These are phyloP conservation scores for Drosophila setifemur DNA, from an alignment of 1,140 invertebrate genomes.

Conservation along the genomic window DNA sequence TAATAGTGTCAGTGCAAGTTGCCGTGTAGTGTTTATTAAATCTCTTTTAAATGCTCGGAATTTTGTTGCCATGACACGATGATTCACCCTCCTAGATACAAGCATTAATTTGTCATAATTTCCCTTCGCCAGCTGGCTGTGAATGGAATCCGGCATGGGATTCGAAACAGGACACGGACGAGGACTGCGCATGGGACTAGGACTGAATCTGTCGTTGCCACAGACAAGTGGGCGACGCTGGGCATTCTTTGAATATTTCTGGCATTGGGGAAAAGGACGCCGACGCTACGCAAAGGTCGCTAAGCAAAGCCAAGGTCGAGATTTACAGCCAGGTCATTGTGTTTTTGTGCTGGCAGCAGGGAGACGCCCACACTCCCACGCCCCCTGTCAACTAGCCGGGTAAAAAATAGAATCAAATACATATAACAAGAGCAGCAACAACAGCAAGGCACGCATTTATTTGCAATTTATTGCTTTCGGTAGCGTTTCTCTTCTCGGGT, in stretches of 20 bases:
- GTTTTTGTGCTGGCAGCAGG: constrained; percentile 18
- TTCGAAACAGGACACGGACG: not conserved
- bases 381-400: constrained; percentile 9
- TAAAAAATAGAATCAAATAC: constrained; percentile 43
- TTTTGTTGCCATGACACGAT: not conserved
- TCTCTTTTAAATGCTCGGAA: not conserved
- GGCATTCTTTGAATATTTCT: not conserved
- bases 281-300: constrained; percentile 48
- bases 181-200: too few species aligned
- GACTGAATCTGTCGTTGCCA: constrained; percentile 9
- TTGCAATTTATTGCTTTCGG: constrained; percentile 68
- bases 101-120: constrained; percentile 23
- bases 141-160: not conserved
- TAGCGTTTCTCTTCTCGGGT: constrained; percentile 19
- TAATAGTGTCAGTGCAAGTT: too few species aligned
- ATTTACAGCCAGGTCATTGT: constrained; percentile 41
- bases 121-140: constrained; percentile 1
- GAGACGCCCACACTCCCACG: constrained; percentile 9
- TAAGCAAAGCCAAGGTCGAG: constrained; percentile 57
- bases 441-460: constrained; percentile 45
- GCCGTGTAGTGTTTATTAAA: not conserved
- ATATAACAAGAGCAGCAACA: constrained; percentile 2
- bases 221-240: constrained; percentile 24
- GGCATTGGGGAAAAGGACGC: constrained; percentile 10
- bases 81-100: not conserved